Conservation (phyloP, 2,797 vertebrate genomes). For the Scolopax rusticola region DNA sequence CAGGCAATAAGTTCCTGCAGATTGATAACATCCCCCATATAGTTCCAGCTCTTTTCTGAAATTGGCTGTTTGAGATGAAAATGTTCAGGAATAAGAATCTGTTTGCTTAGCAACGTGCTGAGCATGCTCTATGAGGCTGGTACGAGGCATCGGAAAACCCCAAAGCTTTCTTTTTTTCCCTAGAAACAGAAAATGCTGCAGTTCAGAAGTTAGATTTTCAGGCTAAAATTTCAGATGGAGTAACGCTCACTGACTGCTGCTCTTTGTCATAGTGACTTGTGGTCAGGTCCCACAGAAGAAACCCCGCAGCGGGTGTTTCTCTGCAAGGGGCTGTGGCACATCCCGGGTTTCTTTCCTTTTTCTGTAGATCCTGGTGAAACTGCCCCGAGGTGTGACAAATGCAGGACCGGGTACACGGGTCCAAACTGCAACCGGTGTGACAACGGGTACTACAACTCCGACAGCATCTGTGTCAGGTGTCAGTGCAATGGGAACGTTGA, state of each 20-base stretch:
- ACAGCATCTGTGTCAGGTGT: conserved; percentile 85
- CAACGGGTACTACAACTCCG: conserved; percentile 85
- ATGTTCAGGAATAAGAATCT: background rate
- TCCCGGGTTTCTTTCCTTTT: background rate
- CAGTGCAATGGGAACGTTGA: conserved; percentile 90
- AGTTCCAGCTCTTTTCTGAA: conserved; percentile 7
- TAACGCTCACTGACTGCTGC: background rate
- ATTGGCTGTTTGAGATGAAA: background rate
- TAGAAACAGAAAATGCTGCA: background rate
- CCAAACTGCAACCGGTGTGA: conserved; percentile 84
- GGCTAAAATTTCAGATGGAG: background rate
- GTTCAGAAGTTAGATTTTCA: background rate
- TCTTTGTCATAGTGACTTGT: background rate
- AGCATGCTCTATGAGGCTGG: background rate
- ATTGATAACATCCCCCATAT: accelerated
- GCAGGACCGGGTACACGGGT: conserved; percentile 82
- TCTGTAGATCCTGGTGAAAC: conserved; percentile 78
- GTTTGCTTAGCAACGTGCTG: background rate
- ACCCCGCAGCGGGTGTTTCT: accelerated
- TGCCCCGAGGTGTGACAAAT: conserved; percentile 83
- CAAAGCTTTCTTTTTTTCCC: background rate
- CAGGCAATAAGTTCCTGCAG: background rate
- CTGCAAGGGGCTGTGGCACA: background rate
- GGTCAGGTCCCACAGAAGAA: background rate
- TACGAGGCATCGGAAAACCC: background rate